These are phyloP conservation scores for Diceros bicornis DNA, from an alignment of 2,797 vertebrate genomes.

Conservation along the genomic window DNA sequence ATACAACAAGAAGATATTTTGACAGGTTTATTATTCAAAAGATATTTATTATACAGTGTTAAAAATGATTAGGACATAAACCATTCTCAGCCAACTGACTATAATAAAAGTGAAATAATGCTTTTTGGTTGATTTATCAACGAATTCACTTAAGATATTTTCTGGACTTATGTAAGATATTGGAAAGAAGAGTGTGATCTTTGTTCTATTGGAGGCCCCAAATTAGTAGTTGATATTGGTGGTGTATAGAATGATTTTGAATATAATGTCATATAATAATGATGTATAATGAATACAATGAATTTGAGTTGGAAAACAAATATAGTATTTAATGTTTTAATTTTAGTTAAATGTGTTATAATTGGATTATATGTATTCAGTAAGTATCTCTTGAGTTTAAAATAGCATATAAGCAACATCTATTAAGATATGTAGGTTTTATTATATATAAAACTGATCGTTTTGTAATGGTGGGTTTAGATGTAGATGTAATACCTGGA, in stretches of 20 bases:
- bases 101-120: constrained; percentile 41
- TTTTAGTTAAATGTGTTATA: neutral
- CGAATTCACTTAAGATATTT: constrained; percentile 13
- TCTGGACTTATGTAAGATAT: constrained; percentile 1
- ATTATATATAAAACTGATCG: constrained; percentile 19
- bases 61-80: neutral
- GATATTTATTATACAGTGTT: constrained; percentile 8
- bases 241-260: constrained; percentile 30
- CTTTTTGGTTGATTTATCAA: constrained; percentile 39
- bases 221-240: neutral
- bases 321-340: constrained; percentile 5
- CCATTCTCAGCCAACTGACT: neutral
- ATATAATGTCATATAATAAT: neutral
- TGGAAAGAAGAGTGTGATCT: constrained; percentile 44
- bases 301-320: constrained; percentile 9
- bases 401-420: constrained; percentile 24
- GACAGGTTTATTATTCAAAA: constrained; percentile 36
- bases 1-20: neutral
- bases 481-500: neutral
- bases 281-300: neutral
- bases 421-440: neutral
- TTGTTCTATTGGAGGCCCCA: neutral
- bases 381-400: constrained; percentile 29
- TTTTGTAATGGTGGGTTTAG: constrained; percentile 12
- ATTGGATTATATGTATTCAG: neutral